Evolutionary conservation across 2,888 invertebrate genomes (phyloP).

Genomic region (Tetramorium bicarinatum): DNA sequence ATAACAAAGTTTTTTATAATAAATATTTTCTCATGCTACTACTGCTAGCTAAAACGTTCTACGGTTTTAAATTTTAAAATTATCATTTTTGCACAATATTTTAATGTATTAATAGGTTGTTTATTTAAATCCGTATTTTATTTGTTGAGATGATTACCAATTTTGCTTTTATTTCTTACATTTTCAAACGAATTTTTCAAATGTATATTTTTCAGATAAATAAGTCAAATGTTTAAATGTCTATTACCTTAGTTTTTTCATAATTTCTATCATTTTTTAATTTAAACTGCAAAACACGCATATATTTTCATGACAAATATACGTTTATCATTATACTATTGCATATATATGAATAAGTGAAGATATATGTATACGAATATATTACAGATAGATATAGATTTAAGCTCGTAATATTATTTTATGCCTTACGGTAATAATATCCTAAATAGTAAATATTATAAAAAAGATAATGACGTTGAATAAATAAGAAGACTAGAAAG

Average conservation of each 20-base stretch:
- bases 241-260: neutral
- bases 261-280: neutral
- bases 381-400: neutral
- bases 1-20: neutral
- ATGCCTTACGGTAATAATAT: constrained; percentile 5
- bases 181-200: neutral
- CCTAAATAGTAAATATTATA: constrained; percentile 5
- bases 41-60: neutral
- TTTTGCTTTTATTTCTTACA: neutral
- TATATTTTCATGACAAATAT: neutral
- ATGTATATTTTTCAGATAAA: neutral
- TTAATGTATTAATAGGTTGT: neutral
- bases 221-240: neutral
- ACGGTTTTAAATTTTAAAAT: neutral
- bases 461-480: neutral
- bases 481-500: neutral
- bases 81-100: neutral
- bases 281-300: neutral
- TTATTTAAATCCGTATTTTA: neutral
- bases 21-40: neutral
- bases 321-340: neutral
- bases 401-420: constrained; percentile 20
- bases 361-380: constrained; percentile 16
- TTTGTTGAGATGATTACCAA: neutral
- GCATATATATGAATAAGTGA: neutral